Base-by-base conservation (phyloP, 2,888 invertebrate species). In the Muscina levida region DNA sequence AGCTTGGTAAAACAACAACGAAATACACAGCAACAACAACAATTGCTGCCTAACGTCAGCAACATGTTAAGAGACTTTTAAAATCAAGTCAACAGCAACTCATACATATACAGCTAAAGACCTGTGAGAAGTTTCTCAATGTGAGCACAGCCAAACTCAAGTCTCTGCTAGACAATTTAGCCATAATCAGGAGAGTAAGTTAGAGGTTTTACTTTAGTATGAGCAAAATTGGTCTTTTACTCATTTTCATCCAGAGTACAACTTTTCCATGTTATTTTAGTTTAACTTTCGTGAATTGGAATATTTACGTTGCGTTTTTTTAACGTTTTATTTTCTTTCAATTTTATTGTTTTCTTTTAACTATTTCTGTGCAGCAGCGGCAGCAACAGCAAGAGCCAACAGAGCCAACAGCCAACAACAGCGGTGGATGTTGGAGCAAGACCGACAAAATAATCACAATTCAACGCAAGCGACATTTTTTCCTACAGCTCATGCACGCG, bases 401-500 rank as follows among this genome's bases (percentile, higher is more conserved):
- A 51, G 51, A 13, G 24, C 10, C 19, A 70, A 44, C 48, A 77
- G 48, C 53, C 53, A 76, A 24, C 68, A 65, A 73, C 72, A 59
- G 22, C 24, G 66, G 66, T 42, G 42, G 76, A 39, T 72, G 79
- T 66, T 70, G 74, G 65, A 44, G 44, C 70, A 10, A 70, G 51
- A 57, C 68, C 72, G 66, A 77, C n/a, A 75, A 82, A 75, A 81
- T 81, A 81, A 77, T 82, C 78, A 83, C 77, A 77, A 82, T 77
- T 83, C 83, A 79, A 82, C 82, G 79, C 80, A 73, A 79, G 82
- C 83, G 77, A 81, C 82, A 82, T 83, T 83, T 84, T 83, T 80
- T 82, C 83, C 62, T 22, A 79, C 82, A 82, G 74, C 84, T 83
- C 79, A 76, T 82, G 83, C 85, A 88, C 89, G 88, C 88, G 83